These are phyloP conservation scores for Nothobranchius furzeri DNA, from an alignment of 2,113 vertebrate species.

Conservation along the genomic window DNA sequence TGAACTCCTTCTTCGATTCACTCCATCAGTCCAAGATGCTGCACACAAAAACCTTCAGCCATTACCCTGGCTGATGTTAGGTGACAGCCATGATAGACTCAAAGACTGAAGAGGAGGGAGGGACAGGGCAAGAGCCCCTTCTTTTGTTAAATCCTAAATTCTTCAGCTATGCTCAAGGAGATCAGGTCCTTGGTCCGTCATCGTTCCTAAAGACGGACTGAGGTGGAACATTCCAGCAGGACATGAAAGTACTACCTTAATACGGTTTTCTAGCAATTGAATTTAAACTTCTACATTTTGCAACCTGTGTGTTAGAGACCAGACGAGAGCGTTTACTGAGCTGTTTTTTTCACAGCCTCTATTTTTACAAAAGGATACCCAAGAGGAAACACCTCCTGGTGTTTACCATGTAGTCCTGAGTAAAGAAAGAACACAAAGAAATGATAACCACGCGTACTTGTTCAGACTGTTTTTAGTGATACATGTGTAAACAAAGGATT, in stretches of 20 bases:
- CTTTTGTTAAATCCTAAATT: conserved; percentile 60
- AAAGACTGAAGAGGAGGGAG: conserved; percentile 43
- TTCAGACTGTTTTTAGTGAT: not conserved
- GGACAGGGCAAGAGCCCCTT: conserved; percentile 36
- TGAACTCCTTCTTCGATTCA: conserved; percentile 51
- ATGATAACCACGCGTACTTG: not conserved
- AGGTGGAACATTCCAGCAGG: no score
- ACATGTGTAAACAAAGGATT: not conserved
- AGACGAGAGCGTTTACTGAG: no score
- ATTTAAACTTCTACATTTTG: no score
- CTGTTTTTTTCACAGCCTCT: no score
- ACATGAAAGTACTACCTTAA: no score
- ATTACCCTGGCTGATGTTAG: conserved; percentile 63
- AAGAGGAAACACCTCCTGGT: conserved; percentile 21
- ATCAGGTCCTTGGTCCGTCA: conserved; percentile 33
- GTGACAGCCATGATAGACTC: conserved; percentile 73
- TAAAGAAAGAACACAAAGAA: not conserved
- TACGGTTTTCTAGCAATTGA: no score
- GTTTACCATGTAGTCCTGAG: conserved; percentile 1
- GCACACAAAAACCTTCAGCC: conserved; percentile 65
- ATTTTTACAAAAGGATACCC: no score
- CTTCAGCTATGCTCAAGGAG: conserved; percentile 40
- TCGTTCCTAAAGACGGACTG: no score
- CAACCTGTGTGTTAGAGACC: no score
- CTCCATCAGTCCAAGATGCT: conserved; percentile 48